Percentiles rank a stretch among this genome's conserved stretches.
These are phyloP conservation scores for Orgyia antiqua DNA, from an alignment of 2,888 invertebrate species.

Conservation along the genomic window DNA sequence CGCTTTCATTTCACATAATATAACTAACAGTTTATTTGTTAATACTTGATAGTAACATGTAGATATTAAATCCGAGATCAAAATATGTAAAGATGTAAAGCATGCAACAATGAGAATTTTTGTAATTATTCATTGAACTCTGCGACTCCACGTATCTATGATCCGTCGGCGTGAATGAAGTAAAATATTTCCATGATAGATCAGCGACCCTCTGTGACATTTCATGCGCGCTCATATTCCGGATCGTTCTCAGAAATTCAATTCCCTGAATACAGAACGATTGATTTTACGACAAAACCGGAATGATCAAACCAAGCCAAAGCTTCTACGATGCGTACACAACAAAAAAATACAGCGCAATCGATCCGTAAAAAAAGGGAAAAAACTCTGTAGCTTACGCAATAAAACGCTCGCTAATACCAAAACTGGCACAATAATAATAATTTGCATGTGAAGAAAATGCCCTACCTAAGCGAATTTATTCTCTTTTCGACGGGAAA, in stretches of 20 bases:
- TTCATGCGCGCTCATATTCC: constrained; percentile 3
- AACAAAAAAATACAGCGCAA: constrained; percentile 26
- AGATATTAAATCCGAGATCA: too few relatives aligned
- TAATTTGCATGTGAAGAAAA: constrained; percentile 59
- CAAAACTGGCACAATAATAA: constrained; percentile 54
- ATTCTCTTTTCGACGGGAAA: constrained; percentile 35
- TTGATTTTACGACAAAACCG: constrained; percentile 26
- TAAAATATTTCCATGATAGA: constrained; percentile 10
- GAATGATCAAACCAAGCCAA: constrained; percentile 26
- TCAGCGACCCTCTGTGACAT: constrained; percentile 12
- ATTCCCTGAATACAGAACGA: constrained; percentile 17
- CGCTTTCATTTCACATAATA: too few relatives aligned
- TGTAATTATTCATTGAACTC: neutral
- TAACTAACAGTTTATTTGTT: too few relatives aligned
- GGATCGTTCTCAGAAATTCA: constrained; percentile 19
- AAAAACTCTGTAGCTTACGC: constrained; percentile 27
- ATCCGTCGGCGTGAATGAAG: constrained; percentile 4
- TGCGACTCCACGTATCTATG: neutral
- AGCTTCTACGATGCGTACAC: constrained; percentile 17
- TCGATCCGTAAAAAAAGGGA: constrained; percentile 28
- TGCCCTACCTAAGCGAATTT: constrained; percentile 42
- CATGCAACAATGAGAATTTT: too few relatives aligned
- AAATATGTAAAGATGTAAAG: too few relatives aligned
- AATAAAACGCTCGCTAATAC: constrained; percentile 52
- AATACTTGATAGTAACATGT: too few relatives aligned